These are phyloP conservation scores for Peromyscus eremicus DNA, from an alignment of 2,797 vertebrate species.

Conservation along the genomic window DNA sequence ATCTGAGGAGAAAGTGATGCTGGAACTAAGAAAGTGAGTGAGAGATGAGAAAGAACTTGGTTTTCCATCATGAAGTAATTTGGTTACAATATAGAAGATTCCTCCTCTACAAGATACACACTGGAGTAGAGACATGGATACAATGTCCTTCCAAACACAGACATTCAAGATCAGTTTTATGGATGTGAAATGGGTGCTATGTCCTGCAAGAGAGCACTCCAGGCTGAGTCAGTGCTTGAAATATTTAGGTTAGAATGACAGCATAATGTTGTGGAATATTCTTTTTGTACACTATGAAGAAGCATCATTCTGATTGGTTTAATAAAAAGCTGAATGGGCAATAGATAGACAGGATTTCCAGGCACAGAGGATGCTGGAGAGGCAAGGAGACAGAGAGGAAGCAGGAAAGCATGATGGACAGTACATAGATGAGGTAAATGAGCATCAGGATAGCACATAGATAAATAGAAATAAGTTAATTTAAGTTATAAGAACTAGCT, in stretches of 20 bases:
- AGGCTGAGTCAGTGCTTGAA: neutral
- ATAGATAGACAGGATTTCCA: no score
- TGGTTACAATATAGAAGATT: neutral
- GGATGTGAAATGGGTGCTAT: neutral
- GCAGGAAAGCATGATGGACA: no score
- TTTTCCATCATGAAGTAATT: neutral
- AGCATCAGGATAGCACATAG: no score
- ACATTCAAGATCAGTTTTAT: neutral
- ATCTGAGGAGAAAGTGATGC: neutral
- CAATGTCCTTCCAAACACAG: neutral
- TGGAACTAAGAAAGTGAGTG: neutral
- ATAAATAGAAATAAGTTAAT: no score
- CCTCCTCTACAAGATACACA: neutral
- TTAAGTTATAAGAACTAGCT: no score
- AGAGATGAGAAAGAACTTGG: neutral
- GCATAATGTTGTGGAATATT: neutral
- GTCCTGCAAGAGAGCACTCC: neutral
- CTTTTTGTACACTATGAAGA: no score
- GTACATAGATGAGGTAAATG: no score
- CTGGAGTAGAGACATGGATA: neutral
- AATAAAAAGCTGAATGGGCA: no score
- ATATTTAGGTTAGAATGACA: neutral
- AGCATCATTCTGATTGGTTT: no score
- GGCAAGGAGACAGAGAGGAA: no score
- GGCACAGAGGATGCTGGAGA: no score